phyloP scores from a whole-genome alignment of 1,140 invertebrate species.

The Pantala flavescens region DNA sequence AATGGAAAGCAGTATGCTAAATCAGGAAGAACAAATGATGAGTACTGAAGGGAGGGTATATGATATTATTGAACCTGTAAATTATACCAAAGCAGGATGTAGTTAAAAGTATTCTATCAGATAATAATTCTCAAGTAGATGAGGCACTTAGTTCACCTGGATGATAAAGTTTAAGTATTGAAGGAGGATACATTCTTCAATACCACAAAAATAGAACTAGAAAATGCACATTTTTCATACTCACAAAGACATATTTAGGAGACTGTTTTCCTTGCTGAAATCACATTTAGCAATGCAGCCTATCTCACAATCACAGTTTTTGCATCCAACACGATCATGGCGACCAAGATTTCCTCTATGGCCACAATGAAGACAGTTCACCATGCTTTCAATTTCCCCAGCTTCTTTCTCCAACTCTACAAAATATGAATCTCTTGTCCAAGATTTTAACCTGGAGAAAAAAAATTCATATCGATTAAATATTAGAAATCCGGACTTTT shows the following conservation, averaged over 20 bases:
- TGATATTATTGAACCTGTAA: no score
- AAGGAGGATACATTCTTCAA: no score
- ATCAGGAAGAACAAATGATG: no score
- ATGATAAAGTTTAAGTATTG: no score
- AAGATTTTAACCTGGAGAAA: slow-evolving; percentile 42
- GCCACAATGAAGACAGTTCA: slow-evolving; percentile 48
- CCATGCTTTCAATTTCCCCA: slow-evolving; percentile 27
- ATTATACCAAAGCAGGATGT: no score
- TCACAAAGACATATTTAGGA: background rate
- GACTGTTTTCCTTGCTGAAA: slow-evolving; percentile 16
- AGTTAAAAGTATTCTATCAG: no score
- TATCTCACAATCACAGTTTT: slow-evolving; percentile 42
- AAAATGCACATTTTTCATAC: background rate
- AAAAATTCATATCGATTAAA: slow-evolving; percentile 18
- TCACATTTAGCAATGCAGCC: slow-evolving; percentile 36
- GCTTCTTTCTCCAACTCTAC: slow-evolving; percentile 38
- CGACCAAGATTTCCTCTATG: slow-evolving; percentile 48
- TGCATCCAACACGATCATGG: slow-evolving; percentile 52
- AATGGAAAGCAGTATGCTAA: no score
- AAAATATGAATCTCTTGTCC: slow-evolving; percentile 44
- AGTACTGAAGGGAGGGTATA: no score
- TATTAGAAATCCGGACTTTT: background rate
- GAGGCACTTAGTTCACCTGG: no score
- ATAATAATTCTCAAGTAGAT: no score
- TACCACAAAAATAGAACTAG: no score